Base-by-base conservation (phyloP, 2,888 invertebrate genomes). In the Aromia moschata region DNA sequence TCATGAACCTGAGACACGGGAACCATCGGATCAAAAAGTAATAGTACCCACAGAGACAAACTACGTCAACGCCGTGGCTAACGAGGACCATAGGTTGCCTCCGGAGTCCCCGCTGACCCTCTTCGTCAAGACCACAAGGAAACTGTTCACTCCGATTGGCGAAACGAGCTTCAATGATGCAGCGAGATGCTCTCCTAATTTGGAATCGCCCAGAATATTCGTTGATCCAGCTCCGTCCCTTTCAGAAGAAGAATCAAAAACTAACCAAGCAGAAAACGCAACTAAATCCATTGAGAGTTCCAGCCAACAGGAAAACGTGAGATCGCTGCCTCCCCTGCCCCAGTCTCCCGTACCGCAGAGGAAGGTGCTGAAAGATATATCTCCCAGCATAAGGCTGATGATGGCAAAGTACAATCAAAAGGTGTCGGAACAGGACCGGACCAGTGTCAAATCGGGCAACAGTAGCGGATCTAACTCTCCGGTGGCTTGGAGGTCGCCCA, bases 41-140 rank as follows among this genome's bases (percentile, higher is more conserved):
- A 70, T 74, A 3, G 70, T 77, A 10, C 74, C 75, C 4, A 75
- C 74, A 5, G 70, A 74, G 61, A 63, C 70, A 1, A 73, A 72
- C 54, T 69, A 67, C 47, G 61, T 74, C 10, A 70, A 64, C 16
- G 59, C 60, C 1, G 58, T 43, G 5, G 45, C 46, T 1, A 37
- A 43, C 18, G 49, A 47, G 9, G 56, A 63, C 15, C 25, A 47
- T n/a, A 55, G 25, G 15, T 40, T 57, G 25, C 45, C 61, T 3
- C 38, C 62, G 31, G 77, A 76, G 25, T 74, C 78, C 11, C 77
- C 83, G 0, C 75, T 79, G 40, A 91, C 89, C 74, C 85, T 92
- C 0, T 90, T 92, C 65, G 90, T 92, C 0, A 92, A 90, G 78
- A 93, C 92, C 0, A 92, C 90, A 37, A 84, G 91, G 53, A 92